Evolutionary conservation across 2,888 invertebrate species (phyloP).

Genomic region (Himalopsyche anomala): DNA sequence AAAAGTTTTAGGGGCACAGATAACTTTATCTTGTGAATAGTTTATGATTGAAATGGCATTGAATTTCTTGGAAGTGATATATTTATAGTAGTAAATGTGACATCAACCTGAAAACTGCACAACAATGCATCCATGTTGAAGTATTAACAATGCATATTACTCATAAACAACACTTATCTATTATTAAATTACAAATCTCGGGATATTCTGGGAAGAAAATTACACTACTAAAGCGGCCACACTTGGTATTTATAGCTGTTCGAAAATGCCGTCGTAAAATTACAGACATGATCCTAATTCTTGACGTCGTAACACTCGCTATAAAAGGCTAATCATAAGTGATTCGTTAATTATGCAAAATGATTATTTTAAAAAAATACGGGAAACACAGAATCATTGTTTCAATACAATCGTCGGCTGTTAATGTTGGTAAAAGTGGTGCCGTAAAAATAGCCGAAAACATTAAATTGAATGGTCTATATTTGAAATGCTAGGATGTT

Average conservation of each 20-base stretch:
- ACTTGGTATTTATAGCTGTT: too few relatives aligned
- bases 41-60: conserved; percentile 21
- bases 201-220: too few relatives aligned
- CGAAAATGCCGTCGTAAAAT: background rate
- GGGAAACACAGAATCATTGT: background rate
- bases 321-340: background rate
- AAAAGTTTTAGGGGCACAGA: background rate
- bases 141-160: too few relatives aligned
- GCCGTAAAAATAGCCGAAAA: background rate
- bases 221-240: too few relatives aligned
- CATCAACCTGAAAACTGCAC: conserved; percentile 12
- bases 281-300: background rate
- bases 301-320: background rate
- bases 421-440: background rate
- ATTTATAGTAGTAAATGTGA: background rate
- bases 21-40: background rate
- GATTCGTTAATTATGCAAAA: background rate
- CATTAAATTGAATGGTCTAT: background rate
- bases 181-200: too few relatives aligned
- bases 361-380: background rate
- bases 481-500: background rate
- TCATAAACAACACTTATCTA: too few relatives aligned
- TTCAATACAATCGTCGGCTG: background rate
- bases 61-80: conserved; percentile 1
- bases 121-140: background rate